Percentiles rank a stretch among this genome's conserved stretches.
phyloP scores from a whole-genome alignment of 2,888 invertebrate genomes.

The Nomada flava region DNA sequence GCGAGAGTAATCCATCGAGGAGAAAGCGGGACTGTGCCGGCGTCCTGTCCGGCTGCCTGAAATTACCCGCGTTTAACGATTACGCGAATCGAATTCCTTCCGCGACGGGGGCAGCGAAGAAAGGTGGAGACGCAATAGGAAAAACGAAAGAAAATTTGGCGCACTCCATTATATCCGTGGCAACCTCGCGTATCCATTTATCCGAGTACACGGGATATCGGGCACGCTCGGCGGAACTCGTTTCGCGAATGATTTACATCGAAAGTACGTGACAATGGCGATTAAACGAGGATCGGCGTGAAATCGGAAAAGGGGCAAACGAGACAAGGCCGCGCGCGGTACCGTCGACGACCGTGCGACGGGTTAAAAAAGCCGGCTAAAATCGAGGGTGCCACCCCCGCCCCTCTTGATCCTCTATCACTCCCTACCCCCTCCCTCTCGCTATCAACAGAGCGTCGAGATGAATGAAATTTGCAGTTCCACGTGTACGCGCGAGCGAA shows the following conservation, averaged over 20 bases:
- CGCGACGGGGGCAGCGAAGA: background rate
- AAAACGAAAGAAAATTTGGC: background rate
- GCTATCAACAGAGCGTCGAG: background rate
- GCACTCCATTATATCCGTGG: background rate
- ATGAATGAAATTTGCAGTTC: conserved; percentile 75
- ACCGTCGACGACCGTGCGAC: background rate
- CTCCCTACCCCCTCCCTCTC: background rate
- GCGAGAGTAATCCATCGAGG: background rate
- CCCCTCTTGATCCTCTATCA: background rate
- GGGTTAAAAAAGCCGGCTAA: conserved; percentile 59
- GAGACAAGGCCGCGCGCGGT: conserved; percentile 6
- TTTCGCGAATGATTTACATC: conserved; percentile 58
- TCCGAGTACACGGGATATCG: conserved; percentile 31
- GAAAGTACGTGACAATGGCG: conserved; percentile 54
- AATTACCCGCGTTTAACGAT: conserved; percentile 52
- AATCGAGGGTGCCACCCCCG: conserved; percentile 64
- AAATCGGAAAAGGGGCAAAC: conserved; percentile 39
- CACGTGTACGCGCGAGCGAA: conserved; percentile 44
- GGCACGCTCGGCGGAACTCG: conserved; percentile 34
- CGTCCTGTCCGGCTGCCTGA: conserved; percentile 18
- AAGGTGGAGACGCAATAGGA: too few relatives aligned
- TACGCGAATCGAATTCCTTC: conserved; percentile 49
- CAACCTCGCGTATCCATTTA: conserved; percentile 22
- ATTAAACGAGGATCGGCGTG: conserved; percentile 54
- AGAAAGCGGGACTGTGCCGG: conserved; percentile 30